Evolutionary conservation across 2,113 vertebrate species (phyloP).

Genomic region (Lamprologus callipterus): DNA sequence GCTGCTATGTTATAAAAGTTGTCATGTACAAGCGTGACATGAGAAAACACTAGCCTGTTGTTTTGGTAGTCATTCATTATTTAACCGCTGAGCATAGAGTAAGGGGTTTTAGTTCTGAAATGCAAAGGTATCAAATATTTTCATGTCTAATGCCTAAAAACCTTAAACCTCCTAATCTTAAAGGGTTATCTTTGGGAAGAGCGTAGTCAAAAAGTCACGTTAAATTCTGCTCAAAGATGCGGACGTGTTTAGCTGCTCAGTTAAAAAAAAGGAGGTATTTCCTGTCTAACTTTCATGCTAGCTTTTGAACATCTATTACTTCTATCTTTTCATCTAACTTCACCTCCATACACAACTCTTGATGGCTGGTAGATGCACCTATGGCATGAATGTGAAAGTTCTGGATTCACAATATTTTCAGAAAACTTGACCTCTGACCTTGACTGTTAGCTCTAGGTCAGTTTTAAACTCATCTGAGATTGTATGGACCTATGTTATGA

Average conservation of each 20-base stretch:
- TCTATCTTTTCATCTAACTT: neutral
- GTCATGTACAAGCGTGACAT: neutral
- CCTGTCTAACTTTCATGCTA: neutral
- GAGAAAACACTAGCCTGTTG: neutral
- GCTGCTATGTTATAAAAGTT: neutral
- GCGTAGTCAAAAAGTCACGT: fast-evolving
- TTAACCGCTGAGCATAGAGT: neutral
- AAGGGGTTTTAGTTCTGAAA: neutral
- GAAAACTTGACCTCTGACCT: neutral
- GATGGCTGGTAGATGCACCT: neutral
- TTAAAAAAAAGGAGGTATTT: neutral
- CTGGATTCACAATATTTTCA: neutral
- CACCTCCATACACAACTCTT: neutral
- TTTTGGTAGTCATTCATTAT: neutral
- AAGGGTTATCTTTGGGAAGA: neutral
- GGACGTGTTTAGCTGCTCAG: neutral
- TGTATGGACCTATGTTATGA: neutral
- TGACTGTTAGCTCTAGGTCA: neutral
- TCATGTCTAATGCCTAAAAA: neutral
- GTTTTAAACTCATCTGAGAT: neutral
- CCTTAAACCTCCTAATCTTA: fast-evolving
- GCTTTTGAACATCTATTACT: neutral
- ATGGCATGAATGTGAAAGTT: neutral
- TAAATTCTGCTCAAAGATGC: neutral
- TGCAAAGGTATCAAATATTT: neutral